These are phyloP conservation scores for Pediacus dermestoides DNA, from an alignment of 2,888 invertebrate genomes.

Conservation along the genomic window DNA sequence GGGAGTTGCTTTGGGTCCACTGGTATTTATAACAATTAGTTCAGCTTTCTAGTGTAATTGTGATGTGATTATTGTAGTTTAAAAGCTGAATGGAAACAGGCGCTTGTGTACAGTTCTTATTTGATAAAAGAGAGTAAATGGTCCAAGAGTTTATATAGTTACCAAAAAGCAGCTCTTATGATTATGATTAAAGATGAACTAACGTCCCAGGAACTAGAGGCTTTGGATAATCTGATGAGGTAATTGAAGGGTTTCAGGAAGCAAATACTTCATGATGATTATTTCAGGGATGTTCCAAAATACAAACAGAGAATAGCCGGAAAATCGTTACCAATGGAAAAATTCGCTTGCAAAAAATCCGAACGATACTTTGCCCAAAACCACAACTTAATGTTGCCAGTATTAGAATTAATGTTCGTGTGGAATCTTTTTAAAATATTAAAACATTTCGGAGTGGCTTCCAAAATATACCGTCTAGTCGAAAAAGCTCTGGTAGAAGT, in stretches of 20 bases:
- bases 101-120: conserved; percentile 66
- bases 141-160: conserved; percentile 90
- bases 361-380: conserved; percentile 74
- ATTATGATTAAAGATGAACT: conserved; percentile 64
- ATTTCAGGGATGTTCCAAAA: conserved; percentile 68
- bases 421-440: conserved; percentile 90
- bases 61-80: conserved; percentile 50
- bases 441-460: conserved; percentile 62
- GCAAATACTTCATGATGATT: conserved; percentile 14
- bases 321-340: conserved; percentile 95
- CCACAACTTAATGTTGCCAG: conserved; percentile 72
- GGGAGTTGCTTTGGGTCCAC: conserved; percentile 91
- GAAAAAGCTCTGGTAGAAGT: conserved; percentile 51
- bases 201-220: conserved; percentile 51
- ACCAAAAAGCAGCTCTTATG: conserved; percentile 81
- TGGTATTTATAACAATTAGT: conserved; percentile 55
- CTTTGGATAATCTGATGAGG: conserved; percentile 66
- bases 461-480: conserved; percentile 61
- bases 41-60: conserved; percentile 4
- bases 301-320: conserved; percentile 90
- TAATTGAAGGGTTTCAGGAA: conserved; percentile 43
- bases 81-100: conserved; percentile 73
- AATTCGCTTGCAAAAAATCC: conserved; percentile 86
- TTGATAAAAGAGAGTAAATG: conserved; percentile 79
- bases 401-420: conserved; percentile 82